Conservation (phyloP, 2,113 vertebrate species). For the Capreolus pygargus region DNA sequence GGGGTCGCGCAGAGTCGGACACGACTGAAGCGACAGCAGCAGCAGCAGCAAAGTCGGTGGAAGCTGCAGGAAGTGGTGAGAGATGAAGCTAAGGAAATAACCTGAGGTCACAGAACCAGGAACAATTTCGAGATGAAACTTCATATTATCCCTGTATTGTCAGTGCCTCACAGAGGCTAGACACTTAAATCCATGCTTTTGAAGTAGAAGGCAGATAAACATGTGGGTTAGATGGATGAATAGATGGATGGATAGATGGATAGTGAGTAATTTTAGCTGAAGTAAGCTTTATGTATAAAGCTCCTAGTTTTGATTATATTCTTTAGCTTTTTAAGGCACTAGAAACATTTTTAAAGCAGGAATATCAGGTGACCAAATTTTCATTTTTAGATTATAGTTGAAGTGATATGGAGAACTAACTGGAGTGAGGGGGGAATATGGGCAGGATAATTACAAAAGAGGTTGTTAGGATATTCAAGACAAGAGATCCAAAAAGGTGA, state of each 20-base stretch:
- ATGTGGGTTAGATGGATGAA: too few species aligned
- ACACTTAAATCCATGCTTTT: background rate
- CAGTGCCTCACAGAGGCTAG: background rate
- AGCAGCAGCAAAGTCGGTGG: background rate
- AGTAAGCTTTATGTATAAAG: background rate
- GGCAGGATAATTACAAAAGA: background rate
- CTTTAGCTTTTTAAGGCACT: background rate
- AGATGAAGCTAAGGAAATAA: background rate
- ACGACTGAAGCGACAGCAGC: fast-evolving
- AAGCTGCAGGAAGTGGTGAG: background rate
- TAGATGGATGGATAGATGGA: too few species aligned
- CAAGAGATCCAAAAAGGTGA: background rate
- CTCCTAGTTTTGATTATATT: background rate
- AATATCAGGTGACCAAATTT: background rate
- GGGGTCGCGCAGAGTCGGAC: background rate
- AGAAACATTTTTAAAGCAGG: background rate
- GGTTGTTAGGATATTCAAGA: background rate
- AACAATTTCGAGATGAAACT: background rate
- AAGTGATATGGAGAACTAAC: background rate
- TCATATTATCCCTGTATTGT: background rate
- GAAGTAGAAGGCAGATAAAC: background rate
- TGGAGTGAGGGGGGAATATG: background rate
- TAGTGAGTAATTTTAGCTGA: background rate
- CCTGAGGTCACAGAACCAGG: background rate
- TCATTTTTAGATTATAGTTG: background rate